Percentiles rank a stretch among this genome's conserved stretches.
phyloP scores from a whole-genome alignment of 2,888 invertebrate species.

The Chloroclystis v-ata region DNA sequence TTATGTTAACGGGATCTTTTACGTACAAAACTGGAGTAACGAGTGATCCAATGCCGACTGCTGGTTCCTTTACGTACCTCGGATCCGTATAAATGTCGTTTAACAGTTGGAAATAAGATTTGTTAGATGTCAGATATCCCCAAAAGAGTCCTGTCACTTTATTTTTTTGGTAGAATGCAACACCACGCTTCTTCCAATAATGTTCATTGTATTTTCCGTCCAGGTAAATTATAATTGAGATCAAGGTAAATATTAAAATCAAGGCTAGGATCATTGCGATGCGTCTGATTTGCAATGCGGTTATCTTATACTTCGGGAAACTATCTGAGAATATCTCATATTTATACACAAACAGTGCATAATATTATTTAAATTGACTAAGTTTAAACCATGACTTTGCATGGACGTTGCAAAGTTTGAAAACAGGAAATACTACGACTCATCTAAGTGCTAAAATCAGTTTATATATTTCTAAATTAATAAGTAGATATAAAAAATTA shows the following conservation, averaged over 20 bases:
- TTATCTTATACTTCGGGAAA: too few relatives aligned
- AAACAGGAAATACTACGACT: too few relatives aligned
- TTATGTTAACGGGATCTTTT: constrained; percentile 41
- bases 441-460: too few relatives aligned
- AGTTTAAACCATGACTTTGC: too few relatives aligned
- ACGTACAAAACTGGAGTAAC: constrained; percentile 37
- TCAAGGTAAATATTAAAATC: constrained; percentile 11
- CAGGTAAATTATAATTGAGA: constrained; percentile 28
- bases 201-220: constrained; percentile 42
- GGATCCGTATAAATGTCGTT: constrained; percentile 39
- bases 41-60: constrained; percentile 41
- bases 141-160: constrained; percentile 43
- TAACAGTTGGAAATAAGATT: constrained; percentile 43
- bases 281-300: too few relatives aligned
- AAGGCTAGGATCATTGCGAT: constrained; percentile 9
- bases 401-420: too few relatives aligned
- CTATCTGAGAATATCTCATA: too few relatives aligned
- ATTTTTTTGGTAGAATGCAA: constrained; percentile 38
- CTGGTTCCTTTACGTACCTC: constrained; percentile 41
- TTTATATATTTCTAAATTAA: too few relatives aligned
- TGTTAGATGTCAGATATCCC: constrained; percentile 36
- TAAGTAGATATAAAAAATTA: too few relatives aligned
- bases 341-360: too few relatives aligned
- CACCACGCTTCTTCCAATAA: constrained; percentile 54
- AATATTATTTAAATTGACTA: too few relatives aligned